Conservation (phyloP, 2,113 vertebrate genomes). For the Strix uralensis region DNA sequence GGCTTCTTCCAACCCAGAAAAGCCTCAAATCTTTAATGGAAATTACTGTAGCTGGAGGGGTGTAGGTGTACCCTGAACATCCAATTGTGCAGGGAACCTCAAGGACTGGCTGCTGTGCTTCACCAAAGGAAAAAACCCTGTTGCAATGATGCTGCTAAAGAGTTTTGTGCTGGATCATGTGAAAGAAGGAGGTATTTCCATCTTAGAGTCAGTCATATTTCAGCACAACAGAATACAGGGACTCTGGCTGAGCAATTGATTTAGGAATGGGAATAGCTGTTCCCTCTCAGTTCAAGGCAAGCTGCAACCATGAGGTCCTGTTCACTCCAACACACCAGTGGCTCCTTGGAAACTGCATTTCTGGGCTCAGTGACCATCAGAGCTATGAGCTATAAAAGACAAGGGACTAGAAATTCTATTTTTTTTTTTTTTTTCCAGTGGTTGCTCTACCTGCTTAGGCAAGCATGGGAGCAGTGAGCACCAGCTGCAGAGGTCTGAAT, state of each 20-base stretch:
- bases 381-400: background rate
- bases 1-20: background rate
- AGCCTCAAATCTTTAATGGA: background rate
- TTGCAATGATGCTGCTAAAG: background rate
- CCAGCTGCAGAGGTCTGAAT: background rate
- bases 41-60: background rate
- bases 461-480: background rate
- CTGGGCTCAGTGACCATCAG: background rate
- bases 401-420: background rate
- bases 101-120: background rate
- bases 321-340: background rate
- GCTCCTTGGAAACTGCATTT: background rate
- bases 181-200: background rate
- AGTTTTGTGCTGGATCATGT: background rate
- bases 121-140: rapidly evolving
- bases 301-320: background rate
- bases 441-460: background rate
- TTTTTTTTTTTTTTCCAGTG: background rate
- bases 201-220: background rate
- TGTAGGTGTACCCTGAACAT: background rate
- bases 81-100: background rate
- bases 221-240: background rate
- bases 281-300: background rate
- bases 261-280: background rate
- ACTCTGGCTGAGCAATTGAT: background rate